phyloP scores from a whole-genome alignment of 2,888 invertebrate species.

The Adelphocoris suturalis region DNA sequence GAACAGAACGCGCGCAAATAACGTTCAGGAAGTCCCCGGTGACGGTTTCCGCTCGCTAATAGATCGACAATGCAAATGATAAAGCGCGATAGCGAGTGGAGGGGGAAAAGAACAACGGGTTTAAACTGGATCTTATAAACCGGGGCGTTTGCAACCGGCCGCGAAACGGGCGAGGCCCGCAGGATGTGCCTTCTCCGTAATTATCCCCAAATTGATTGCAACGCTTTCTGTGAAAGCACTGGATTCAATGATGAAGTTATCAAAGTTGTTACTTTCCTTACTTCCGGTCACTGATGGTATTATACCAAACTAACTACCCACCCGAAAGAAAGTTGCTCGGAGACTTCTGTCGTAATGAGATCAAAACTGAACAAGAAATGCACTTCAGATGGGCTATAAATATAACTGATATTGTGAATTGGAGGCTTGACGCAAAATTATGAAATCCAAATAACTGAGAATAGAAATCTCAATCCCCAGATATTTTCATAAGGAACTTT shows the following conservation, averaged over 20 bases:
- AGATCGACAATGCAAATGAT: conserved; percentile 13
- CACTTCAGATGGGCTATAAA: no score
- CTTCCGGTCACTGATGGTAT: no score
- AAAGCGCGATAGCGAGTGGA: background rate
- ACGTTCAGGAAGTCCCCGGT: conserved; percentile 6
- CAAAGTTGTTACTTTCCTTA: background rate
- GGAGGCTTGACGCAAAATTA: no score
- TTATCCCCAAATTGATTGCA: background rate
- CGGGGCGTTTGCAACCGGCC: background rate
- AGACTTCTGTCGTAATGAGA: no score
- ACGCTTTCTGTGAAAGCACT: background rate
- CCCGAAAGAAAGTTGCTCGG: no score
- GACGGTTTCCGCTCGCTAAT: conserved; percentile 14
- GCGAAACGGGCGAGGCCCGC: background rate
- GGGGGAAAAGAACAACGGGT: conserved; percentile 31
- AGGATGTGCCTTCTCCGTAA: conserved; percentile 3
- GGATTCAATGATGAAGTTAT: background rate
- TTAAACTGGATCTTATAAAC: background rate
- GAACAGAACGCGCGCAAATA: conserved; percentile 19
- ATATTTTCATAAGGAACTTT: no score
- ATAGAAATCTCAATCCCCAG: no score
- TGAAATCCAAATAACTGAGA: no score
- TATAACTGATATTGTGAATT: no score
- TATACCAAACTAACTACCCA: no score
- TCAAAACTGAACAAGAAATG: no score